A percentile compares a stretch with the other conserved stretches of the same genome.
phyloP scores from a whole-genome alignment of 2,113 vertebrate species.

The Tachysurus vachellii region DNA sequence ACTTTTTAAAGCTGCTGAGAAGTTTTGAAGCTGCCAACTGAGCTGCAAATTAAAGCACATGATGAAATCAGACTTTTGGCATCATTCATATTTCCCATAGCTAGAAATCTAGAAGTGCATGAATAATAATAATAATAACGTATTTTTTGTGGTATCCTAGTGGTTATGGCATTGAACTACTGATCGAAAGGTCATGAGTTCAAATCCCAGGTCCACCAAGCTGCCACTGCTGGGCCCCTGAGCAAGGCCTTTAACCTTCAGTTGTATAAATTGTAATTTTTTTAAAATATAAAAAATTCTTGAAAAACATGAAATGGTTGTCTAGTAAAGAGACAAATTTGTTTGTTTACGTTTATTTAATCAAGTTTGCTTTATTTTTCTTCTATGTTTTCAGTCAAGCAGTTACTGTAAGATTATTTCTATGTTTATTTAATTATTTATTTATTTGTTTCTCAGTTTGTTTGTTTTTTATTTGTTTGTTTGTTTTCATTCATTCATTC shows the following conservation, averaged over 20 bases:
- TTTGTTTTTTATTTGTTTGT: not conserved
- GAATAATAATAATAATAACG: too few species aligned
- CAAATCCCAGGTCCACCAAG: too few species aligned
- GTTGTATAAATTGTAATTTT: too few species aligned
- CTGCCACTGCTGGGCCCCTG: too few species aligned
- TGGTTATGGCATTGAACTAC: too few species aligned
- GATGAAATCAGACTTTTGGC: not conserved
- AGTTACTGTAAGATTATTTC: not conserved
- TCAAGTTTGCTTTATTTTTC: not conserved
- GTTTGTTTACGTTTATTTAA: not conserved
- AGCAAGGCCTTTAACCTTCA: too few species aligned
- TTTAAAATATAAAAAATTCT: too few species aligned
- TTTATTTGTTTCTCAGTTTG: not conserved
- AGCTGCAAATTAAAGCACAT: not conserved
- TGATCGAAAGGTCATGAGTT: too few species aligned
- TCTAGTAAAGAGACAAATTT: not conserved
- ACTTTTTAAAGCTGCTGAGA: not conserved
- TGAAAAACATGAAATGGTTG: too few species aligned
- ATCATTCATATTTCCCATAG: not conserved
- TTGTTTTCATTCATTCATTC: not conserved
- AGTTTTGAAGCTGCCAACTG: not conserved
- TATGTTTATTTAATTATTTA: not conserved
- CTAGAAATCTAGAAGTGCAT: not conserved
- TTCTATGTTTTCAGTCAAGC: not conserved
- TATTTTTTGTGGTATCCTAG: too few species aligned